Conservation (phyloP, 92 coral and sea anemone genomes). For the Montipora capitata region DNA sequence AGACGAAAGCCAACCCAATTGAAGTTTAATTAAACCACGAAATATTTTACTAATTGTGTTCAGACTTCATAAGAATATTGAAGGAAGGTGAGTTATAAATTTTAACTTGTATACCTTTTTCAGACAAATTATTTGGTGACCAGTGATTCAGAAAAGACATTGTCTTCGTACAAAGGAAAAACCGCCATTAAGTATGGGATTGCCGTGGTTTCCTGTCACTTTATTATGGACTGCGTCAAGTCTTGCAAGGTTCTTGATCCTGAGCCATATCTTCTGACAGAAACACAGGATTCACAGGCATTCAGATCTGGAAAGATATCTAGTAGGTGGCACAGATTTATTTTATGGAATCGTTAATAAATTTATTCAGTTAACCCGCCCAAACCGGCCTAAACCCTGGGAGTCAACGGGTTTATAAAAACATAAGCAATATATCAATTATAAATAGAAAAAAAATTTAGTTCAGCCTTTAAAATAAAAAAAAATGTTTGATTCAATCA, state of each 20-base stretch:
- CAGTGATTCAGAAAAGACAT: conserved; percentile 71
- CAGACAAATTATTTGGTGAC: conserved; percentile 90
- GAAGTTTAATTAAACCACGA: no score
- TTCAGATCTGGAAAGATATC: conserved; percentile 84
- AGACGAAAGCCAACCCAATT: no score
- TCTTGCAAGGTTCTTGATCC: conserved; percentile 75
- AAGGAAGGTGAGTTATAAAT: no score
- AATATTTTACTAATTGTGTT: no score
- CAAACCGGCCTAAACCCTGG: no score
- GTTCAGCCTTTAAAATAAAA: no score
- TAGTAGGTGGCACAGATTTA: neutral
- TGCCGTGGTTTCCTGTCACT: conserved; percentile 85
- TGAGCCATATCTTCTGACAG: conserved; percentile 51
- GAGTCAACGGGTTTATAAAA: no score
- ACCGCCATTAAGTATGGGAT: conserved; percentile 86
- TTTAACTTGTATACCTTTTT: neutral
- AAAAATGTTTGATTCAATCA: no score
- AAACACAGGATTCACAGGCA: conserved; percentile 59
- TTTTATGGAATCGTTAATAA: neutral
- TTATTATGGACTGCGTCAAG: conserved; percentile 74
- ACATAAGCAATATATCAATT: no score
- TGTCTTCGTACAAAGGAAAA: conserved; percentile 90
- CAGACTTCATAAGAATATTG: no score
- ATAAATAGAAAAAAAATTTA: no score
- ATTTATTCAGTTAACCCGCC: no score